Conservation (phyloP, 2,113 vertebrate species). For the Laterallus jamaicensis region DNA sequence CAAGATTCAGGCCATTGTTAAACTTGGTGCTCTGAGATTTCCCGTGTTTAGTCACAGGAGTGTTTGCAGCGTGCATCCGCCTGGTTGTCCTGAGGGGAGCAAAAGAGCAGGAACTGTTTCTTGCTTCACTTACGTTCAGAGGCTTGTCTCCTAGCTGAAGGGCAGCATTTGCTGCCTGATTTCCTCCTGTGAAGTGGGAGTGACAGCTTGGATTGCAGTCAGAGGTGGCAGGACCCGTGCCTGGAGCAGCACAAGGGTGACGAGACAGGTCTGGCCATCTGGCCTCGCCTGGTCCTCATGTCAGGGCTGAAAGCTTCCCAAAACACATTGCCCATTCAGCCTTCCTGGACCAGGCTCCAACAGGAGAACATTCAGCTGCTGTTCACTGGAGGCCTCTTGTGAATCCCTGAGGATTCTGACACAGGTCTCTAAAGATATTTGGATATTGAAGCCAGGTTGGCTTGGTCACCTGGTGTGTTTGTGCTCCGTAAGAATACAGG, state of each 20-base stretch:
- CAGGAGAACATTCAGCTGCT: background rate
- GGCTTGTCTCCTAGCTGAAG: background rate
- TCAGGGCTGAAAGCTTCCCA: background rate
- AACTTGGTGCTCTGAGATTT: background rate
- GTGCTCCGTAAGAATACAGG: background rate
- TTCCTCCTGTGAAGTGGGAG: background rate
- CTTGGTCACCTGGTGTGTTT: background rate
- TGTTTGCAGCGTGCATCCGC: background rate
- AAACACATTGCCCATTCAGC: background rate
- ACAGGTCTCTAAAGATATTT: background rate
- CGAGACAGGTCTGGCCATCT: background rate
- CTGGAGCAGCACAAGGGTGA: background rate
- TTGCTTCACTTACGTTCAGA: background rate
- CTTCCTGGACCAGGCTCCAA: background rate
- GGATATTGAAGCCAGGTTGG: background rate
- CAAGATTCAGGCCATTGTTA: background rate
- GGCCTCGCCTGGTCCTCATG: background rate
- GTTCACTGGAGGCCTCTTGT: background rate
- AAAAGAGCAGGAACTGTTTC: background rate
- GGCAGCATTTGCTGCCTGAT: background rate
- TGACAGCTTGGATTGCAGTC: background rate
- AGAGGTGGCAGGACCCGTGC: background rate
- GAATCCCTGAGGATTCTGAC: background rate
- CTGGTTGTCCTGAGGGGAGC: background rate
- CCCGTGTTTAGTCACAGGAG: background rate